Conservation (phyloP, 2,888 invertebrate genomes). For the Dendrolimus pini region DNA sequence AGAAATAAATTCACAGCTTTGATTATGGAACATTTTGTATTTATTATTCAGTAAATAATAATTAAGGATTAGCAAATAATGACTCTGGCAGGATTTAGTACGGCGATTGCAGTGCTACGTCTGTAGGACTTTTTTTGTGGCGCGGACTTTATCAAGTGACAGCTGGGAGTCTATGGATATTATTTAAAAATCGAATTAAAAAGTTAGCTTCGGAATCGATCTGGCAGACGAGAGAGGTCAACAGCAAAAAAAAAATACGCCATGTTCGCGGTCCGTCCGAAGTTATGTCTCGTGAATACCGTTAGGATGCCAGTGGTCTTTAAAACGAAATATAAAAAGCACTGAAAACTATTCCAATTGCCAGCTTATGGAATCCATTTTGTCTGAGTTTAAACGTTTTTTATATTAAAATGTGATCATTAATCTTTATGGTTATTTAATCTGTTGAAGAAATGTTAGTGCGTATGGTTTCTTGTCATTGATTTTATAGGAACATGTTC, state of each 20-base stretch:
- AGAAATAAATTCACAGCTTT: too few relatives aligned
- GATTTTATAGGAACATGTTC: too few relatives aligned
- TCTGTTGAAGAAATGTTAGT: slow-evolving; percentile 2
- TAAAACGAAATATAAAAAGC: slow-evolving; percentile 52
- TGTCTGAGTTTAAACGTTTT: slow-evolving; percentile 54
- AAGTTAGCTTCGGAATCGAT: slow-evolving; percentile 45
- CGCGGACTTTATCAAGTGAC: too few relatives aligned
- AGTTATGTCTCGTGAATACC: slow-evolving; percentile 71
- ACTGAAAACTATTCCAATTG: slow-evolving; percentile 74
- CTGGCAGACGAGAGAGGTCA: slow-evolving; percentile 53
- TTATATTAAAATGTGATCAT: slow-evolving; percentile 9
- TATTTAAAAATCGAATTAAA: slow-evolving; percentile 18
- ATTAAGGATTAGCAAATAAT: too few relatives aligned
- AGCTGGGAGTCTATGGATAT: background rate
- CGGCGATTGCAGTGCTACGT: too few relatives aligned
- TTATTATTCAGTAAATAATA: too few relatives aligned
- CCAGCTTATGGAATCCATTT: slow-evolving; percentile 72
- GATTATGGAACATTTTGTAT: too few relatives aligned
- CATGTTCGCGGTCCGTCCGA: slow-evolving; percentile 51
- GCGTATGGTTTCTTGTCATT: background rate
- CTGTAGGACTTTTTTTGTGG: too few relatives aligned
- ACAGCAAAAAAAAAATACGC: slow-evolving; percentile 61
- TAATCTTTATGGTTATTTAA: slow-evolving; percentile 15
- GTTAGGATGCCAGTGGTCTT: slow-evolving; percentile 68
- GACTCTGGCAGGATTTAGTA: too few relatives aligned